Evolutionary conservation across 2,888 invertebrate genomes (phyloP).

Genomic region (Drosophila quinaria): DNA sequence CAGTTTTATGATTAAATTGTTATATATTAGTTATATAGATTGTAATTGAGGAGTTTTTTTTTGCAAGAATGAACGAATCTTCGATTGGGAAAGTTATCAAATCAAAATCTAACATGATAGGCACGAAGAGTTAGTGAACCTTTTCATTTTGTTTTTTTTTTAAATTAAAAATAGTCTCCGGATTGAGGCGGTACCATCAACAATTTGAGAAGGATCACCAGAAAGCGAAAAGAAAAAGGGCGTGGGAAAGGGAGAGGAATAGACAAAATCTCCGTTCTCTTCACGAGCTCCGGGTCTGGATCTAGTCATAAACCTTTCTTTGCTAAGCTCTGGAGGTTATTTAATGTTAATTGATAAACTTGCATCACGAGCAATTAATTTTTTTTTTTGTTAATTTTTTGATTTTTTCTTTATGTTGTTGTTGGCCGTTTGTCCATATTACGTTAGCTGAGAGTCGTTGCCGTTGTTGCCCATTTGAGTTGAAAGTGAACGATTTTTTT

Average conservation of each 20-base stretch:
- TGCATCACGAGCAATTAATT: slow-evolving; percentile 31
- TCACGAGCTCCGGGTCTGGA: slow-evolving; percentile 1
- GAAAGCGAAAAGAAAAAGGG: background rate
- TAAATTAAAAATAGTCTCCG: slow-evolving; percentile 10
- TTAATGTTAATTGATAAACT: slow-evolving; percentile 28
- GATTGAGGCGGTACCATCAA: background rate
- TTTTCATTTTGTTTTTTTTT: background rate
- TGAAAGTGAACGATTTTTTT: slow-evolving; percentile 72
- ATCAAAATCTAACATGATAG: slow-evolving; percentile 1
- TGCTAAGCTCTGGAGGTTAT: slow-evolving; percentile 28
- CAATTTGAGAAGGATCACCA: background rate
- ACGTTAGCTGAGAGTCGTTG: slow-evolving; percentile 60
- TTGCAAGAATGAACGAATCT: slow-evolving; percentile 15
- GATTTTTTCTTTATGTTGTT: slow-evolving; percentile 13
- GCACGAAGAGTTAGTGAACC: slow-evolving; percentile 8
- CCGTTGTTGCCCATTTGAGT: slow-evolving; percentile 61
- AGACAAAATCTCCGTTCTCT: slow-evolving; percentile 2
- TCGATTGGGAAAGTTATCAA: slow-evolving; percentile 10
- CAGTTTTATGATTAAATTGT: slow-evolving; percentile 51
- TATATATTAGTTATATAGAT: slow-evolving; percentile 43
- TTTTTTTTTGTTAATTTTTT: slow-evolving; percentile 13
- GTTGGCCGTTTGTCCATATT: slow-evolving; percentile 60
- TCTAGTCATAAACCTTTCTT: slow-evolving; percentile 9
- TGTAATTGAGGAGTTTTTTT: slow-evolving; percentile 12
- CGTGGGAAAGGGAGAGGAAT: background rate